Conservation (phyloP, 2,797 vertebrate genomes). For the Chanos chanos region DNA sequence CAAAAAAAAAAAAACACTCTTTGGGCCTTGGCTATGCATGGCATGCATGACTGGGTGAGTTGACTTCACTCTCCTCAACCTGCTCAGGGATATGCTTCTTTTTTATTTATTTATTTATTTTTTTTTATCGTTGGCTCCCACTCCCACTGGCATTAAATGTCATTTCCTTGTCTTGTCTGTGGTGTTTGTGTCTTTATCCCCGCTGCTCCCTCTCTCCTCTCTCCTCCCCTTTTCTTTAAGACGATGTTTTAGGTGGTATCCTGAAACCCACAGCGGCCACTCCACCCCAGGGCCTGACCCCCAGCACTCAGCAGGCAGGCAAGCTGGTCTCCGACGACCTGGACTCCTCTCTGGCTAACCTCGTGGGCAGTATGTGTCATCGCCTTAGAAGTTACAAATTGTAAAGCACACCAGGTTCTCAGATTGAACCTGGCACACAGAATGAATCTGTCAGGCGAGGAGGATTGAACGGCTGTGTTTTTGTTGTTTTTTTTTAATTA, state of each 20-base stretch:
- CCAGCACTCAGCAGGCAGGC: slow-evolving; percentile 75
- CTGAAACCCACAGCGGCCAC: slow-evolving; percentile 91
- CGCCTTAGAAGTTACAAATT: background rate
- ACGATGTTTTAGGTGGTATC: slow-evolving; percentile 88
- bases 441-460: background rate
- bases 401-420: background rate
- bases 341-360: slow-evolving; percentile 94
- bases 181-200: slow-evolving; percentile 26
- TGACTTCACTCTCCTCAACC: slow-evolving; percentile 51
- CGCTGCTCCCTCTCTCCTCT: slow-evolving; percentile 2
- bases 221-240: slow-evolving; percentile 67
- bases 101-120: background rate
- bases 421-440: background rate
- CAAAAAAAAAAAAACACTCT: too few relatives aligned
- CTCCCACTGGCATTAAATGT: slow-evolving; percentile 30
- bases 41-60: slow-evolving; percentile 77
- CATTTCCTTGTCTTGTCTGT: slow-evolving; percentile 2
- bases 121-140: slow-evolving; percentile 15
- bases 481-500: too few relatives aligned
- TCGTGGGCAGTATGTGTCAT: slow-evolving; percentile 89
- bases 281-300: slow-evolving; percentile 81
- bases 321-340: slow-evolving; percentile 91
- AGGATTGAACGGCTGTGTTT: too few relatives aligned
- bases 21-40: slow-evolving; percentile 71
- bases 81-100: too few relatives aligned